These are phyloP conservation scores for Herpailurus yagouaroundi DNA, from an alignment of 2,113 vertebrate species.

Conservation along the genomic window DNA sequence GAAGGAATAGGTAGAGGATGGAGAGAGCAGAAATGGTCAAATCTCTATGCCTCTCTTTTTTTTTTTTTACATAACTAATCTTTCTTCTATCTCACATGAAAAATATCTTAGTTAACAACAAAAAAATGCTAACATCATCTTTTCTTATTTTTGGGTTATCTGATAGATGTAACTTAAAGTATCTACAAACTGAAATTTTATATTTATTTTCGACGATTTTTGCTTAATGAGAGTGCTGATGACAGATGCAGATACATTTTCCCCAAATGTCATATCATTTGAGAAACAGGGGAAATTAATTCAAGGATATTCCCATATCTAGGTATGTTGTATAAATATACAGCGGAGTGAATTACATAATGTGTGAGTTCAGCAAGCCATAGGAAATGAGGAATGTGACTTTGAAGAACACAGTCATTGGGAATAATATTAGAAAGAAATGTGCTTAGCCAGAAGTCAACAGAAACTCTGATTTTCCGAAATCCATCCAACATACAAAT, in stretches of 20 bases:
- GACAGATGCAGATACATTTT: neutral
- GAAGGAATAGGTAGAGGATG: neutral
- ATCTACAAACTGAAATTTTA: neutral
- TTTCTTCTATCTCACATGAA: neutral
- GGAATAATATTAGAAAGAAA: neutral
- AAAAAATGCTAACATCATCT: neutral
- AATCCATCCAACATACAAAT: neutral
- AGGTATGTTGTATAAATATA: neutral
- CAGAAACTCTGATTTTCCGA: neutral
- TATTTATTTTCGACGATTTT: neutral
- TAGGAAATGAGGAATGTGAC: neutral
- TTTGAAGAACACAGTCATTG: neutral
- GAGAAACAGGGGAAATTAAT: neutral
- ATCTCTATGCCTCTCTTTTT: neutral
- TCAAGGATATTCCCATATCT: neutral
- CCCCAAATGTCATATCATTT: neutral
- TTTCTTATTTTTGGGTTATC: neutral
- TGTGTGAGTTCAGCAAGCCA: neutral
- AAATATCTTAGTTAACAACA: neutral
- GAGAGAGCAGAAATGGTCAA: neutral
- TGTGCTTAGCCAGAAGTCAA: neutral
- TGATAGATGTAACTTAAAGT: neutral
- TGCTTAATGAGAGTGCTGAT: neutral
- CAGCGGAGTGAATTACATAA: neutral
- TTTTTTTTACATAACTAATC: neutral